A percentile compares a stretch with the other conserved stretches of the same genome.
Evolutionary conservation across 2,888 invertebrate species (phyloP).

Genomic region (Heliconius cydno): DNA sequence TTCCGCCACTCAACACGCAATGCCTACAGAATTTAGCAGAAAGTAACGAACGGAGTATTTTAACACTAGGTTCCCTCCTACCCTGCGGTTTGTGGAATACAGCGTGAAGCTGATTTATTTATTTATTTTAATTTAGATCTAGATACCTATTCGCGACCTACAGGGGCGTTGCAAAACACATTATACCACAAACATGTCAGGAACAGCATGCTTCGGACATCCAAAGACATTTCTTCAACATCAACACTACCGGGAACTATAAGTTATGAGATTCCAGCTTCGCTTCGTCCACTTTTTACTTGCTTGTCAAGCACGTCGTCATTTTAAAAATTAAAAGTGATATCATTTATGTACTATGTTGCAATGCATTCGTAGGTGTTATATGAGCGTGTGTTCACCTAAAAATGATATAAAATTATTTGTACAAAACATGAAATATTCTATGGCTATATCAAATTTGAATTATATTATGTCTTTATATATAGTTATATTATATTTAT

Average conservation of each 20-base stretch:
- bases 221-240: slow-evolving; percentile 58
- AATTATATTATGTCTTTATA: too few relatives aligned
- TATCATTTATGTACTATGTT: slow-evolving; percentile 23
- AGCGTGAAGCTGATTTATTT: too few relatives aligned
- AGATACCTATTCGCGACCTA: slow-evolving; percentile 53
- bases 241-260: slow-evolving; percentile 63
- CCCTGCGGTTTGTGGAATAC: too few relatives aligned
- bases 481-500: too few relatives aligned
- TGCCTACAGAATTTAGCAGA: too few relatives aligned
- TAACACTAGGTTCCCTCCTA: too few relatives aligned
- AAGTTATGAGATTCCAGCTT: slow-evolving; percentile 46
- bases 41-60: too few relatives aligned
- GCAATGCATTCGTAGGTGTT: background rate
- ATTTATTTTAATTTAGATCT: background rate
- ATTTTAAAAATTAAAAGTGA: slow-evolving; percentile 48
- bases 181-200: slow-evolving; percentile 56
- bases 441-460: too few relatives aligned
- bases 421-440: too few relatives aligned
- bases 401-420: too few relatives aligned
- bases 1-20: too few relatives aligned
- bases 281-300: slow-evolving; percentile 43
- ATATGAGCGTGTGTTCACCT: background rate
- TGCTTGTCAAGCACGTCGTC: slow-evolving; percentile 38
- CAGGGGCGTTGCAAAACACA: slow-evolving; percentile 61
- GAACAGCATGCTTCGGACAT: slow-evolving; percentile 67